Base-by-base conservation (phyloP, 2,113 vertebrate genomes). In the Telmatochromis brichardi region DNA sequence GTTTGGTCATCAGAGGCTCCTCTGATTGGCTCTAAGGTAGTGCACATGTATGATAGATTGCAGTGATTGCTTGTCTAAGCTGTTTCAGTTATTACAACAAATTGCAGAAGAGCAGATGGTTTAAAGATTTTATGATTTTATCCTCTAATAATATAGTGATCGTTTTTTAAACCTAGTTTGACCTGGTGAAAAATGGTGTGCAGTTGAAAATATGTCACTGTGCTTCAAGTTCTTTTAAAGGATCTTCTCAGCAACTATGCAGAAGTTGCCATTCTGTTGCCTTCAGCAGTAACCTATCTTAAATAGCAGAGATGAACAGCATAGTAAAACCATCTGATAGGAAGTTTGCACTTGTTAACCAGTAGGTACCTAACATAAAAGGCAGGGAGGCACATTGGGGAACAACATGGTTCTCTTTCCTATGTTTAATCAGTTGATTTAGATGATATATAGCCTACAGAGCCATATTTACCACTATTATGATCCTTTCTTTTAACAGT, bases 111-210 rank as follows among this genome's bases (percentile, higher is more conserved):
- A 63, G 47, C 35, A 50, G 21, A 76, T 81, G 6, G 35, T 60
- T 85, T 73, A 37, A 35, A 79, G 78, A 80, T 50, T 76, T 28
- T 47, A 76, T 76, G 81, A 63, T 71, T 76, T 17, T 47, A 76
- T 47, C 5, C 68, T 47, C 40, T 47, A 76, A 47, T 28, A 76
- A 76, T 47, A 76, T 12, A 50, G 23, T 47, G 42, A 50, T 50
- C 4, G 0, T 76, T 47, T 76, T 73, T 31, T 26, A 26, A 65
- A 73, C 40, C 2, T 45, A 45, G 8, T 42, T 73, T 73, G 5
- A 0, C 21, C 0, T 26, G 37, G 37, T 73, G 13, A 73, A 73
- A 45, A 26, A 15, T 45, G 1, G 8, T 26, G 37, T 5, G 40
- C 68, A 17, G 37, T 73, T 26, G 68, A 42, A 73, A 73, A 73